Evolutionary conservation across 2,113 vertebrate species (phyloP).

Genomic region (Gasterosteus nipponicus): DNA sequence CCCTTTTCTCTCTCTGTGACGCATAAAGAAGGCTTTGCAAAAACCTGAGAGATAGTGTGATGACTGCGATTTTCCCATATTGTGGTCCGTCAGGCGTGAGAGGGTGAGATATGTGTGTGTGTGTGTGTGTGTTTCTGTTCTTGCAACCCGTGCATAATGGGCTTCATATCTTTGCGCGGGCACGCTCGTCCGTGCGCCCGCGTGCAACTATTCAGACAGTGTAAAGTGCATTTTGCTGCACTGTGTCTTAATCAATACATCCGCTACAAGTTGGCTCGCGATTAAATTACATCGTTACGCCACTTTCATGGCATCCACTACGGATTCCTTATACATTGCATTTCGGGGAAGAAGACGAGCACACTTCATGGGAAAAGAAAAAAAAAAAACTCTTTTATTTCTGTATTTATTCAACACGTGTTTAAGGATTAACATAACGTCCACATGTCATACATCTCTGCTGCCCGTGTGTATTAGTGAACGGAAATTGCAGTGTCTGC

Average conservation of each 20-base stretch:
- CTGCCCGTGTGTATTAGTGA: neutral
- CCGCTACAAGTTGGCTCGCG: neutral
- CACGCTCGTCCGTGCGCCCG: neutral
- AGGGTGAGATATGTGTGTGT: neutral
- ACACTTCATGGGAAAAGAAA: neutral
- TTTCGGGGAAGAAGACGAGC: neutral
- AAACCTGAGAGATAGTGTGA: constrained; percentile 44
- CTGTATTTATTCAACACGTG: neutral
- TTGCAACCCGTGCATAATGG: neutral
- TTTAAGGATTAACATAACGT: constrained; percentile 1
- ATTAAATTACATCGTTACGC: constrained; percentile 4
- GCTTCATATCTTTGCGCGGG: neutral
- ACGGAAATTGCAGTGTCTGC: neutral
- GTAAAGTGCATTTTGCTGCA: neutral
- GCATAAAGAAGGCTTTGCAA: constrained; percentile 35
- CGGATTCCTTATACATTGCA: neutral
- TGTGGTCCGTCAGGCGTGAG: constrained; percentile 30
- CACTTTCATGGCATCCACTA: neutral
- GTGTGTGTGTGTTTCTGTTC: constrained; percentile 1
- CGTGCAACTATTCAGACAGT: neutral
- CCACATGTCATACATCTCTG: neutral
- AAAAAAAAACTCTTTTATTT: neutral
- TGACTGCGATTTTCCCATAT: constrained; percentile 29
- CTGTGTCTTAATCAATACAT: neutral
- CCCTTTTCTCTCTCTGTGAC: constrained; percentile 18